Base-by-base conservation (phyloP, 2,113 vertebrate genomes). In the Lophius piscatorius region DNA sequence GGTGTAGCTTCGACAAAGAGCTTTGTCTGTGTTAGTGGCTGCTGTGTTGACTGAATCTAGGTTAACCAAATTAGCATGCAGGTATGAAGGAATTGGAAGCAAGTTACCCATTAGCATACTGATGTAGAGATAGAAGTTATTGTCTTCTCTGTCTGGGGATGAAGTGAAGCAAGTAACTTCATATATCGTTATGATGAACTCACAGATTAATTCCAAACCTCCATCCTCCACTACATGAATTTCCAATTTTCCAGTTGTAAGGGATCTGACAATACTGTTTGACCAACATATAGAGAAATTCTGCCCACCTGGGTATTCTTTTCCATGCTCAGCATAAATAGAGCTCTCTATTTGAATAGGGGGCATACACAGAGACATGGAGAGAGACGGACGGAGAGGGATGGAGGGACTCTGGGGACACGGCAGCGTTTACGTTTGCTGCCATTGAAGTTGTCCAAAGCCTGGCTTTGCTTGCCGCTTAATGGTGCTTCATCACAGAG, bases 401-500 rank as follows among this genome's bases (percentile, higher is more conserved):
- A 87, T 78, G 74, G 68, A 70, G 79, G 62, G 72, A 17, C 85
- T 78, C 88, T 54, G 70, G 88, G 83, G 88, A 88, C 80, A 13
- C 26, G 0, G 39, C 14, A 36, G 71, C 34, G 80, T 89, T 91
- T 88, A 91, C 66, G 48, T 87, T 90, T 66, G 60, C 71, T 65
- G 67, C 78, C 75, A 86, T 85, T 87, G 86, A 86, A 88, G 86
- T 87, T 74, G 74, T 82, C 83, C 68, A 41, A 61, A 72, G 81
- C 66, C 87, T 46, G 81, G 74, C 67, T 83, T 72, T 72, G 84
- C 81, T 78, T 46, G 72, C 78, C 16, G 70, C 83, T 83, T 86
- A 90, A 88, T 87, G 80, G 87, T 68, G 81, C 80, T 90, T 89
- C 90, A 92, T 91, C 89, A 91, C 76, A 40, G 78, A 39, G 78